These are phyloP conservation scores for Pheosia gnoma DNA, from an alignment of 2,888 invertebrate genomes.

Conservation along the genomic window DNA sequence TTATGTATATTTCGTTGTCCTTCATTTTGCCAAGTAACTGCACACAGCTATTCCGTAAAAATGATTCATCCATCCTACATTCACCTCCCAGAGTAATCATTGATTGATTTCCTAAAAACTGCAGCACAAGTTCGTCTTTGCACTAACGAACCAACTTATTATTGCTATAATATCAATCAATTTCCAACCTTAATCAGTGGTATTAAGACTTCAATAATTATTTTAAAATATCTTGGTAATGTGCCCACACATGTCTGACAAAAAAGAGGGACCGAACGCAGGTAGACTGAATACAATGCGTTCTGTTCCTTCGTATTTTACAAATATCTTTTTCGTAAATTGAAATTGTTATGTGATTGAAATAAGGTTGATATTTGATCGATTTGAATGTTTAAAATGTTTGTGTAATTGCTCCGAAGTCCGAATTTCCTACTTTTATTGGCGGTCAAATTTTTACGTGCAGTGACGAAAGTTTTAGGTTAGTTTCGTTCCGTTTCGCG, in stretches of 20 bases:
- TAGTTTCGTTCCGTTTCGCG: slow-evolving; percentile 66
- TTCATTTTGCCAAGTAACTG: background rate
- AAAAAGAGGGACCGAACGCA: slow-evolving; percentile 75
- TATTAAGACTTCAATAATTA: slow-evolving; percentile 29
- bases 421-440: slow-evolving; percentile 67
- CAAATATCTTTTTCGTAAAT: slow-evolving; percentile 25
- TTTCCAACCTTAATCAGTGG: slow-evolving; percentile 36
- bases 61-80: slow-evolving; percentile 36
- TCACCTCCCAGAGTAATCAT: slow-evolving; percentile 30
- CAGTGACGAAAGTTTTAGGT: slow-evolving; percentile 68
- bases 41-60: slow-evolving; percentile 4
- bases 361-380: slow-evolving; percentile 47
- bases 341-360: slow-evolving; percentile 8
- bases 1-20: background rate
- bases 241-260: slow-evolving; percentile 52
- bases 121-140: slow-evolving; percentile 46
- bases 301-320: slow-evolving; percentile 48
- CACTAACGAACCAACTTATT: slow-evolving; percentile 26
- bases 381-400: slow-evolving; percentile 29
- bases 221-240: slow-evolving; percentile 14
- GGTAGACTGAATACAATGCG: slow-evolving; percentile 78
- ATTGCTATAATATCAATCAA: slow-evolving; percentile 16
- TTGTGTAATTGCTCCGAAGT: slow-evolving; percentile 49
- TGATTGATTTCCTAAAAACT: slow-evolving; percentile 47
- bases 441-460: slow-evolving; percentile 78